Conservation (phyloP, 64 coral and sea anemone species). For the Porites lutea region DNA sequence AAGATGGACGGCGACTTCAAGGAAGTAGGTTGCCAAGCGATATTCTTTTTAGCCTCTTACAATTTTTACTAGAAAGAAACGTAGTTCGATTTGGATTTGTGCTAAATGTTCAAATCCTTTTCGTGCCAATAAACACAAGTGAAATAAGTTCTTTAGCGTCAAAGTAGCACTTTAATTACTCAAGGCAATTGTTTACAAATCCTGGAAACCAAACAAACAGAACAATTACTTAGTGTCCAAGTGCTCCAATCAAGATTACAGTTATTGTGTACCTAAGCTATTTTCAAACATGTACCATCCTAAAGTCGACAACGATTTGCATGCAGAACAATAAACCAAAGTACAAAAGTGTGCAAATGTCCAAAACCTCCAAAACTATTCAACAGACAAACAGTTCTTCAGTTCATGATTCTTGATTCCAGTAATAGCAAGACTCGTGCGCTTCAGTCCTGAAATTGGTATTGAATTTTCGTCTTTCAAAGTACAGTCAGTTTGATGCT, state of each 20-base stretch:
- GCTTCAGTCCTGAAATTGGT: background rate
- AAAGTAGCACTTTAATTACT: slow-evolving; percentile 11
- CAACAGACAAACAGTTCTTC: background rate
- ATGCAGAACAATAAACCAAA: slow-evolving; percentile 4
- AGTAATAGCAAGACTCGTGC: background rate
- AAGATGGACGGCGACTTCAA: too few species aligned
- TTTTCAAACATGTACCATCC: slow-evolving; percentile 16
- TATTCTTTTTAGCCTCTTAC: background rate
- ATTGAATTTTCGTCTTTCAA: background rate
- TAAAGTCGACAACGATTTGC: background rate
- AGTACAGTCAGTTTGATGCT: background rate
- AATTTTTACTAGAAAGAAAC: background rate
- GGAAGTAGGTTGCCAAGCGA: too few species aligned
- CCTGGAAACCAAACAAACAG: slow-evolving; percentile 18
- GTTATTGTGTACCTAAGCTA: slow-evolving; percentile 1
- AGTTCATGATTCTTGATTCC: background rate
- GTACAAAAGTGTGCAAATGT: background rate
- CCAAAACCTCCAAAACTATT: background rate
- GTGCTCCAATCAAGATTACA: slow-evolving; percentile 16
- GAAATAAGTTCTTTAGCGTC: background rate
- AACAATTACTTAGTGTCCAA: background rate
- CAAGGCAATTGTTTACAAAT: slow-evolving; percentile 7
- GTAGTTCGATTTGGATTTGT: background rate
- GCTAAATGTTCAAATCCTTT: background rate
- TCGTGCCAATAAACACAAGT: background rate